phyloP scores from a whole-genome alignment of 2,113 vertebrate genomes.

The Rhombomys opimus region DNA sequence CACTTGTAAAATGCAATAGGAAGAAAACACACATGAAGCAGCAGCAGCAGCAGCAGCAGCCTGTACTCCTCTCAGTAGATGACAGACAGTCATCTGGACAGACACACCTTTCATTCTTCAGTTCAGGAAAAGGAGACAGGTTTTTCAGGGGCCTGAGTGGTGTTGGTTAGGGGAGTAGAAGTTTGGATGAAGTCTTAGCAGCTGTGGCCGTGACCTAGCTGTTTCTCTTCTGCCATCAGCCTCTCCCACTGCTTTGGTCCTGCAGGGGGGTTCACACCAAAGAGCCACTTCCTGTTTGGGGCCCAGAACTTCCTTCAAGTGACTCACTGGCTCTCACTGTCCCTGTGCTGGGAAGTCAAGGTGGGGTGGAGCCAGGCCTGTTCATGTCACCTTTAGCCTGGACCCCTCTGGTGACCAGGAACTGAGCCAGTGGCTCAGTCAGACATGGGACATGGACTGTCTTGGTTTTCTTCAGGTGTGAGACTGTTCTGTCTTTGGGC shows the following conservation, averaged over 20 bases:
- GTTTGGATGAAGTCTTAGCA: not conserved
- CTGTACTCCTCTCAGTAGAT: not conserved
- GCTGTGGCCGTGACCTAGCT: not conserved
- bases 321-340: slow-evolving; percentile 60
- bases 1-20: slow-evolving; percentile 36
- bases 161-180: not conserved
- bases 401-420: not conserved
- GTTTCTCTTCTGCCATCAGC: not conserved
- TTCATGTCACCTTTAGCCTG: not conserved
- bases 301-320: slow-evolving; percentile 65
- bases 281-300: slow-evolving; percentile 74
- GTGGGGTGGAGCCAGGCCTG: not conserved
- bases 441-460: not conserved
- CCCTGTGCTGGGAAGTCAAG: not conserved
- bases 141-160: not conserved
- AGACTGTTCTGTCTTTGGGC: not conserved
- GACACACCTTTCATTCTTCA: slow-evolving; percentile 2
- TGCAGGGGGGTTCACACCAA: not conserved
- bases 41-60: not conserved
- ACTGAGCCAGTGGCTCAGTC: not conserved
- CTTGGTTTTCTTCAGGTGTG: not conserved
- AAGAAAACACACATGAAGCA: not conserved
- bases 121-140: not conserved
- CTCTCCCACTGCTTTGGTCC: not conserved
- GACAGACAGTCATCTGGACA: not conserved